These are phyloP conservation scores for Hycleus cichorii DNA, from an alignment of 1,140 invertebrate species.

Conservation along the genomic window DNA sequence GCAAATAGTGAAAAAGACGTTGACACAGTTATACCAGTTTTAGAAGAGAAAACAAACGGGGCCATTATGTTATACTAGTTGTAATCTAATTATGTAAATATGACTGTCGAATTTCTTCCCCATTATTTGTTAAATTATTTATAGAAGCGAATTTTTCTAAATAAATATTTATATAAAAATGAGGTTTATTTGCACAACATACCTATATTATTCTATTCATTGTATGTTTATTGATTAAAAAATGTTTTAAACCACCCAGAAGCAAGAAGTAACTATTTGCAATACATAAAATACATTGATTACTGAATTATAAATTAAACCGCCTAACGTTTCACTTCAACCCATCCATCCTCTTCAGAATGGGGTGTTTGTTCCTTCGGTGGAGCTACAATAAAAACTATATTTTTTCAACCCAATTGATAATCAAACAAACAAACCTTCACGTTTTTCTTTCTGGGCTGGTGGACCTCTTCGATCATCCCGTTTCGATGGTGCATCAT, in stretches of 20 bases:
- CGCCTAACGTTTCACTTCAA: constrained; percentile 1
- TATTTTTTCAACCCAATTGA: not conserved
- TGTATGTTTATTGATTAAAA: no score
- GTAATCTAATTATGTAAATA: no score
- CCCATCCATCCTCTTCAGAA: constrained; percentile 7
- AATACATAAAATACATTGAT: no score
- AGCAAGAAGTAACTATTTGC: no score
- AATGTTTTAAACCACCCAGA: no score
- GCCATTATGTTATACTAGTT: constrained; percentile 75
- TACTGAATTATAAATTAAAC: no score
- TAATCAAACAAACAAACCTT: constrained; percentile 5
- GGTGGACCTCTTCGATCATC: constrained; percentile 14
- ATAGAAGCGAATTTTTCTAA: no score
- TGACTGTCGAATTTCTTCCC: no score
- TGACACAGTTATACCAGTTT: constrained; percentile 56
- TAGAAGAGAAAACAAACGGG: constrained; percentile 75
- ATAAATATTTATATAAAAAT: no score
- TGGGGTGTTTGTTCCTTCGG: not conserved
- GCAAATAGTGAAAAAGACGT: constrained; percentile 60
- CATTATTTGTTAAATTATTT: no score
- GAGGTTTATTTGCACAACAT: no score
- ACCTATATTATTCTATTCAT: no score
- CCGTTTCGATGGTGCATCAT: constrained; percentile 14
- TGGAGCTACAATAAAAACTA: constrained; percentile 4
- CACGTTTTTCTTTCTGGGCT: constrained; percentile 29